Base-by-base conservation (phyloP, 1,140 invertebrate genomes). In the Penaeus indicus region DNA sequence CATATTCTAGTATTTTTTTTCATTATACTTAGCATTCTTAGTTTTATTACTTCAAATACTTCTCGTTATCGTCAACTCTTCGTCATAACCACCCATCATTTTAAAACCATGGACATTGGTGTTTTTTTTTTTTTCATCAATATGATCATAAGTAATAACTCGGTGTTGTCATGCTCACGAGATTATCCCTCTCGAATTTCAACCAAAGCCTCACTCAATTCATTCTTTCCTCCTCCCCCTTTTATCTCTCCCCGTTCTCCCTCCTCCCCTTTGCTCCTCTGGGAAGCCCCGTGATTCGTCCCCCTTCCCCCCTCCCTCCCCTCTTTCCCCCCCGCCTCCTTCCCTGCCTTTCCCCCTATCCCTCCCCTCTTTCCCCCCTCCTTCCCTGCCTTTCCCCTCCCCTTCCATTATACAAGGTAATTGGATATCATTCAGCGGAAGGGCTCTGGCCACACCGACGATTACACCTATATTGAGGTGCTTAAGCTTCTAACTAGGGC, bases 401-500 rank as follows among this genome's bases (percentile, higher is more conserved):
- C 42, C 25, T 61, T 62, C 87, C 81, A 88, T 88, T 88, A 88
- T 88, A 77, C 38, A 63, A 83, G 47, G 86, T 88, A 88, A 88
- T 88, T 88, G 86, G 86, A 88, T 88, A 88, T 72, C 86, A 88
- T 82, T 82, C 86, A 75, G 67, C 38, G 86, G 86, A 88, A 88
- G 86, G 80, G 79, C 61, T 67, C 21, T 32, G 69, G 67, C 86
- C 80, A 72, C 78, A 64, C 64, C 81, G 54, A 83, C 86, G 83
- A 88, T 88, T 88, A 88, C 80, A 88, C 77, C 80, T 77, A 88
- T 83, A 88, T 88, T 88, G 86, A 88, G 86, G 86, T 88, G 86
- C 86, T 88, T 88, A 88, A 83, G 86, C 47, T 75, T 80, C 86
- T 88, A 88, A 88, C 86, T 88, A 83, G 86, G 80, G 80, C 79